These are phyloP conservation scores for Eurystomus gularis DNA, from an alignment of 2,113 vertebrate species.

Conservation along the genomic window DNA sequence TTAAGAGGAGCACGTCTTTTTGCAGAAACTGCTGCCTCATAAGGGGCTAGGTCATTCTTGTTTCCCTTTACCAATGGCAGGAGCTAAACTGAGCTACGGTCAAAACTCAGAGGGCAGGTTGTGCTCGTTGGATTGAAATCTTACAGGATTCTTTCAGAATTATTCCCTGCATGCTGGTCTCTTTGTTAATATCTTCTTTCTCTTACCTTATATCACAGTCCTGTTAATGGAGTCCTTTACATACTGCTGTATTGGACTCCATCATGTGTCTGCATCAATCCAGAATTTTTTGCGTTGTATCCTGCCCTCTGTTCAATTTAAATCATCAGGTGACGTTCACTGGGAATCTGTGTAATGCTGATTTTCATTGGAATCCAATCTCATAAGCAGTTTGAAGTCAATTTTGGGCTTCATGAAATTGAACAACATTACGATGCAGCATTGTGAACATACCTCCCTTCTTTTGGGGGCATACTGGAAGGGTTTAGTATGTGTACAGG, in stretches of 20 bases:
- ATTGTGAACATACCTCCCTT: background rate
- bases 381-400: background rate
- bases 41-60: background rate
- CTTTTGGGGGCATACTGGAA: too few relatives aligned
- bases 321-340: background rate
- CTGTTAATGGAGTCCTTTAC: background rate
- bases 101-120: background rate
- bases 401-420: background rate
- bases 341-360: background rate
- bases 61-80: background rate
- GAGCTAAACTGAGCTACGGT: background rate
- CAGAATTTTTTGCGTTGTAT: background rate
- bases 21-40: background rate
- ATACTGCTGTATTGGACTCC: background rate
- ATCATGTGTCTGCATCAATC: background rate
- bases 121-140: fast-evolving
- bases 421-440: too few relatives aligned
- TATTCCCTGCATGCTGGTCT: background rate
- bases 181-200: background rate
- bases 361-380: background rate
- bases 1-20: background rate
- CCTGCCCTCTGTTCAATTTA: background rate
- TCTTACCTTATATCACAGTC: background rate
- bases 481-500: background rate
- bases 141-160: background rate